phyloP scores from a whole-genome alignment of 2,888 invertebrate genomes.

The Glaucopsyche alexis region DNA sequence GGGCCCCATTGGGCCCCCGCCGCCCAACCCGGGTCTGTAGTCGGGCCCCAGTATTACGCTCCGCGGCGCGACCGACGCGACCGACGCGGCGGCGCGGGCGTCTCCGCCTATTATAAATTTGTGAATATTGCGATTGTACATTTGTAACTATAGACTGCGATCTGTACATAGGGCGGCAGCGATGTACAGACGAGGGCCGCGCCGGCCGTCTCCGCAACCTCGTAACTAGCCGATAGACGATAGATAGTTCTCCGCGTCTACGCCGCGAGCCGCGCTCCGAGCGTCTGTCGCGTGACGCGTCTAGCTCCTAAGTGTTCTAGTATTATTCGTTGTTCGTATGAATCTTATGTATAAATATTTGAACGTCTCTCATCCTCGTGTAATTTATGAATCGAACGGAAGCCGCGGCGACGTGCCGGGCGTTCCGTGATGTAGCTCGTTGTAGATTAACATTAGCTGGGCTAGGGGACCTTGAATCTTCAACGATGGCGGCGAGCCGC shows the following conservation, averaged over 20 bases:
- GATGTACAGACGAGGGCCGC: constrained; percentile 63
- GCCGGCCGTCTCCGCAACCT: constrained; percentile 36
- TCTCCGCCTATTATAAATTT: constrained; percentile 69
- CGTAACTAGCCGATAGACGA: constrained; percentile 22
- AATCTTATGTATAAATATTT: constrained; percentile 79
- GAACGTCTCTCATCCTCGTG: constrained; percentile 78
- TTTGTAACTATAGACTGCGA: constrained; percentile 71
- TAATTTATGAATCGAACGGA: constrained; percentile 77
- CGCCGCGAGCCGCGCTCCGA: constrained; percentile 52
- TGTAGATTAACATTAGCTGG: constrained; percentile 79
- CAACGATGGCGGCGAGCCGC: constrained; percentile 69
- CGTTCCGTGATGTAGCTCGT: constrained; percentile 75
- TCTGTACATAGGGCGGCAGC: constrained; percentile 68
- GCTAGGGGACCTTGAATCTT: constrained; percentile 80
- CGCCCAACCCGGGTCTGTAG: constrained; percentile 83
- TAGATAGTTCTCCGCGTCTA: constrained; percentile 49
- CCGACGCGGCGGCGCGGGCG: constrained; percentile 46
- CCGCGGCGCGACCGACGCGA: constrained; percentile 48
- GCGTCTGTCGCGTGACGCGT: constrained; percentile 63
- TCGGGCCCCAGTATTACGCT: constrained; percentile 57
- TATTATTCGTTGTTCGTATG: constrained; percentile 80
- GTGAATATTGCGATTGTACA: constrained; percentile 77
- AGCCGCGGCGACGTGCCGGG: constrained; percentile 58
- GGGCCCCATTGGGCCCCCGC: constrained; percentile 87
- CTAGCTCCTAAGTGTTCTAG: constrained; percentile 77